phyloP scores from a whole-genome alignment of 2,113 vertebrate genomes.

The Eulacestoma nigropectus region DNA sequence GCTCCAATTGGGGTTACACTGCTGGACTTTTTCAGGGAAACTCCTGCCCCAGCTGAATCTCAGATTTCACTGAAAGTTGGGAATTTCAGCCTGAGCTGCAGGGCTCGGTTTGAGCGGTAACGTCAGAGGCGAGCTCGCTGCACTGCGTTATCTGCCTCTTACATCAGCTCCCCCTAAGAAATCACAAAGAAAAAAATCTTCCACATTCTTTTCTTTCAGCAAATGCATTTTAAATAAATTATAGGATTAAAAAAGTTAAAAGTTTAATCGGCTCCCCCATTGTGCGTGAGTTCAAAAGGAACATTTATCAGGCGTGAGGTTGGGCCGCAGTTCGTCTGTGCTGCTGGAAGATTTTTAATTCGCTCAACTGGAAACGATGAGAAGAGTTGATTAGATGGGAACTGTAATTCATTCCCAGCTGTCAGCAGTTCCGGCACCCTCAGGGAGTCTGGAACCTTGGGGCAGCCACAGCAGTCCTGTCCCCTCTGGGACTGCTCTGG shows the following conservation, averaged over 20 bases:
- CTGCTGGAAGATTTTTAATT: constrained; percentile 14
- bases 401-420: neutral
- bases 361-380: neutral
- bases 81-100: neutral
- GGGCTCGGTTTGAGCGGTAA: accelerated
- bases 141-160: neutral
- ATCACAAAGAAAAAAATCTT: neutral
- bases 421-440: neutral
- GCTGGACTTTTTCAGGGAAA: neutral
- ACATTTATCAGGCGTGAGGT: neutral
- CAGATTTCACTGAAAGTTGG: neutral
- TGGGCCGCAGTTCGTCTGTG: neutral
- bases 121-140: neutral
- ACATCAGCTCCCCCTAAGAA: neutral
- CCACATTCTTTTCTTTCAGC: neutral
- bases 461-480: neutral
- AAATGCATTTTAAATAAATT: constrained; percentile 2
- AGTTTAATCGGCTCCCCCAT: neutral
- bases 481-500: neutral
- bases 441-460: neutral
- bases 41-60: neutral
- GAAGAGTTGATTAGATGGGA: constrained; percentile 23
- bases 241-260: neutral
- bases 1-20: neutral
- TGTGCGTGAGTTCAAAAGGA: constrained; percentile 1